Evolutionary conservation across 2,888 invertebrate species (phyloP), one percentile per base, ranked within the genome.

Genomic region (Melanophora roralis): DNA sequence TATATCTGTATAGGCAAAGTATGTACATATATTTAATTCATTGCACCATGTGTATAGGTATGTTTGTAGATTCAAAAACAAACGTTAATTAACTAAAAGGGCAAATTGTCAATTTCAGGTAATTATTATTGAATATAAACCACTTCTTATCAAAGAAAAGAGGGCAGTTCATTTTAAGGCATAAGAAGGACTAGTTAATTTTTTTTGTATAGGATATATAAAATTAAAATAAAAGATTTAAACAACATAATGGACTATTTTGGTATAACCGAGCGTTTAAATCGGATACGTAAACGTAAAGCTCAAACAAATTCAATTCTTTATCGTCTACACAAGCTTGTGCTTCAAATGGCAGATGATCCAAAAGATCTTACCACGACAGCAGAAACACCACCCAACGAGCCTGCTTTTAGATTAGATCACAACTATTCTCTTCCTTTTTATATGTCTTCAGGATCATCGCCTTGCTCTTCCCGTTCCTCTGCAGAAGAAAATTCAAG

Each of bases 391-490:
- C 36, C 36, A 9, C 38, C 65, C 1, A 47, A 34, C 6, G 36
- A 45, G 9, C 57, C 36, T 7, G 57, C 57, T 19, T 57, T 49
- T 57, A n/a, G 47, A 16, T 11, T 45, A 14, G 55, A 64, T 55
- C 64, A 72, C 12, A 72, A 64, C 27, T 72, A 72, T 38, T 53
- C 72, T 7, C 19, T 47, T 16, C 57, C 64, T n/a, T n/a, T n/a
- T n/a, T n/a, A n/a, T n/a, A n/a, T n/a, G n/a, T n/a, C n/a, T n/a
- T n/a, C n/a, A n/a, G n/a, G n/a, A n/a, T n/a, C 81, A 0, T 60
- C 73, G n/a, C 77, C 79, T 82, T 83, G 34, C 76, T 82, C 65
- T 27, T 38, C 65, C 12, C 16, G 38, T 11, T 32, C n/a, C 9
- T 1, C 14, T 8, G 47, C 34, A 3, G 2, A 40, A 1, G 1